These are phyloP conservation scores for Hyposmocoma kahamanoa DNA, from an alignment of 1,140 invertebrate species.

Conservation along the genomic window DNA sequence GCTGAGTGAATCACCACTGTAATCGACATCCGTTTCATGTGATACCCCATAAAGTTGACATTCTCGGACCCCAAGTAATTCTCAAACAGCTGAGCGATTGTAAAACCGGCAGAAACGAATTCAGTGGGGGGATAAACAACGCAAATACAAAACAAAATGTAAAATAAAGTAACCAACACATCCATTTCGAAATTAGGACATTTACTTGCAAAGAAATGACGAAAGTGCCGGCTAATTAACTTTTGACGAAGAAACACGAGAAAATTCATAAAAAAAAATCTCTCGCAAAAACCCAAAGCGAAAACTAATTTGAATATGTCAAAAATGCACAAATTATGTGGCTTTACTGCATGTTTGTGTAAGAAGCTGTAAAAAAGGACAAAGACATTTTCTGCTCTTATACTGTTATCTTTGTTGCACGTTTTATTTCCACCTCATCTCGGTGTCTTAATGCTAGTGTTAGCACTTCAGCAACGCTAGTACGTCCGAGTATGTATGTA, in stretches of 20 bases:
- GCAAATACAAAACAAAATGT: constrained; percentile 79
- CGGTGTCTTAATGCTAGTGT: too few species aligned
- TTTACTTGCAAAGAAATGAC: background rate
- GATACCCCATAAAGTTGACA: constrained; percentile 81
- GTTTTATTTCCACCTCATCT: too few species aligned
- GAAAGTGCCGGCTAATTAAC: background rate
- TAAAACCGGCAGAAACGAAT: constrained; percentile 83
- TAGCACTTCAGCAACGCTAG: too few species aligned
- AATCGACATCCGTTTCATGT: constrained; percentile 79
- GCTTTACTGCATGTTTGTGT: too few species aligned
- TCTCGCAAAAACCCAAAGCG: too few species aligned
- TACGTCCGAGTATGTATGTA: too few species aligned
- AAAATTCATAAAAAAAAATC: too few species aligned
- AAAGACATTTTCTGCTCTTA: too few species aligned
- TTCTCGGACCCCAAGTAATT: constrained; percentile 80
- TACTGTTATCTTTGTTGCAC: too few species aligned
- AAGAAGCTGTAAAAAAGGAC: too few species aligned
- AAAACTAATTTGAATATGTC: too few species aligned
- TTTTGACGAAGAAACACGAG: background rate
- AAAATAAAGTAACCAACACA: constrained; percentile 79
- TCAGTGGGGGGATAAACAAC: constrained; percentile 84
- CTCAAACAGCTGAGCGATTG: constrained; percentile 79
- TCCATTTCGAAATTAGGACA: constrained; percentile 31
- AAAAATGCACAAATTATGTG: too few species aligned
- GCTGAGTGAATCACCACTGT: constrained; percentile 81